Base-by-base conservation (phyloP, 1,140 invertebrate species). In the Papilio helenus region DNA sequence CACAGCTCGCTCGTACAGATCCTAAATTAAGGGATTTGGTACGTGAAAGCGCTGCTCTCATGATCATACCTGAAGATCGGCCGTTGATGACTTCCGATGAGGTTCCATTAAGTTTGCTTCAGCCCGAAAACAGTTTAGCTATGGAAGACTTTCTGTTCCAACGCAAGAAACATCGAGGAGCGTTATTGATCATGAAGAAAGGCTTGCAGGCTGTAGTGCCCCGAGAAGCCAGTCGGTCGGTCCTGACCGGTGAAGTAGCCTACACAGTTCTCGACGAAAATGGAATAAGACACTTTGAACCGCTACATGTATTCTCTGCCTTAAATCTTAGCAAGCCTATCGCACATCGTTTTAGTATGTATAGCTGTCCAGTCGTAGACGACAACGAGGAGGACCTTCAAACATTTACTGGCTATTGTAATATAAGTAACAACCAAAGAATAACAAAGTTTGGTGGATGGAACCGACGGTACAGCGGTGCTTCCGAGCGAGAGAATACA, bases 191-290 rank as follows among this genome's bases (percentile, higher is more conserved):
- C 61, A 95, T 97, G 79, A 97, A 97, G 79, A 96, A 96, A 86
- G 96, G 97, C 20, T 85, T 97, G n/a, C 97, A 98, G 88, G 96
- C 96, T 0, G 97, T 98, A 1, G 96, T 98, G 23, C 97, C 97
- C 0, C 95, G 96, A 58, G 97, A 97, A 89, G 96, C 96, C 0
- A 96, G 97, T 58, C 95, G 96, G 29, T 96, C 96, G 23, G 97
- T 98, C 10, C 90, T 97, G 7, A 97, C 96, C 1, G 97, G 97
- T 18, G 95, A 97, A 90, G 96, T 97, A 1, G 95, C 97, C 4
- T 98, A 97, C 83, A 96, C 97, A 3, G 95, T 98, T 3, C 94
- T 98, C 0, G 97, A 97, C 86, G 97, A 98, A 88, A 96, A 95
- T 82, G 97, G 97, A 26, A 96, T 97, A 34, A 96, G 96, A 79